These are phyloP conservation scores for Trichacis sp. DNA, from an alignment of 2,888 invertebrate genomes.

Conservation along the genomic window DNA sequence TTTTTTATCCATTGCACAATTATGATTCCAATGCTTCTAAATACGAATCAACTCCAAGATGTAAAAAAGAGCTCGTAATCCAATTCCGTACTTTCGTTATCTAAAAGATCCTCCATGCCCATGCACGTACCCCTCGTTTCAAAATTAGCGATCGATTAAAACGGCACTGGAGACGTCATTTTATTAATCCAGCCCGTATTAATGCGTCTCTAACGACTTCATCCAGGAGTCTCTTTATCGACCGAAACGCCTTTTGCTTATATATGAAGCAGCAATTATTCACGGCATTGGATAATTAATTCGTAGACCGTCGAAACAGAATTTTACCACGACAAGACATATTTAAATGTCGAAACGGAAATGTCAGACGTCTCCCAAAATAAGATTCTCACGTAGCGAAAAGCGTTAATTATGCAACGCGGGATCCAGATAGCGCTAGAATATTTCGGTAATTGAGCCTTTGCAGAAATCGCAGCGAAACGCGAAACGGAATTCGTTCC, in stretches of 20 bases:
- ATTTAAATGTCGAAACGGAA: slow-evolving; percentile 40
- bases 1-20: too few species aligned
- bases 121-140: too few species aligned
- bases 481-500: too few species aligned
- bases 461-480: too few species aligned
- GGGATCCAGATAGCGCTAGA: background rate
- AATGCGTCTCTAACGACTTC: slow-evolving; percentile 34
- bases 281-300: slow-evolving; percentile 43
- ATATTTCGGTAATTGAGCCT: background rate
- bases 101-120: too few species aligned
- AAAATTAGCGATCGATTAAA: slow-evolving; percentile 32
- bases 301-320: slow-evolving; percentile 39
- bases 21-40: too few species aligned
- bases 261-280: slow-evolving; percentile 41
- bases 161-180: slow-evolving; percentile 23
- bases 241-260: slow-evolving; percentile 39
- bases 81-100: too few species aligned
- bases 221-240: slow-evolving; percentile 42
- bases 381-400: slow-evolving; percentile 26
- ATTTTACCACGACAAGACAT: slow-evolving; percentile 37
- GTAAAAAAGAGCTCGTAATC: too few species aligned
- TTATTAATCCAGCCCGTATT: slow-evolving; percentile 34
- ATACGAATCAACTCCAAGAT: too few species aligned
- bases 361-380: slow-evolving; percentile 36
- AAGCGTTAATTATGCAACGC: slow-evolving; percentile 23